These are phyloP conservation scores for Phyllotreta cruciferae DNA, from an alignment of 2,888 invertebrate genomes.

Conservation along the genomic window DNA sequence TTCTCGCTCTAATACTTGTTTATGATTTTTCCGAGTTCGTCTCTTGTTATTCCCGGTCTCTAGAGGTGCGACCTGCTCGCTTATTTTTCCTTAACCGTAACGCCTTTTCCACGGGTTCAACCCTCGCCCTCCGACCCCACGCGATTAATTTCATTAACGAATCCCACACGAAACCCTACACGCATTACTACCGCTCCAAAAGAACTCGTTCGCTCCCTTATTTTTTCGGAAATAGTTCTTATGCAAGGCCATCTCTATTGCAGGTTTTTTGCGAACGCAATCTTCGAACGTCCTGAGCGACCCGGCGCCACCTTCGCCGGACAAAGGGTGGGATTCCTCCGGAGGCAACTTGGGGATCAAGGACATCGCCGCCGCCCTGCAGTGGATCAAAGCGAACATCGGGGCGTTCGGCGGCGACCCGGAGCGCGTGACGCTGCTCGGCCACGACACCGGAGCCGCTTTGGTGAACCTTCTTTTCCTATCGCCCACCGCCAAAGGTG, in stretches of 20 bases:
- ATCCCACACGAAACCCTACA: too few relatives aligned
- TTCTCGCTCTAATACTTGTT: slow-evolving; percentile 30
- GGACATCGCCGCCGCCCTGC: slow-evolving; percentile 82
- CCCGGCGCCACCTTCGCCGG: slow-evolving; percentile 31
- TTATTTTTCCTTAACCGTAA: slow-evolving; percentile 4
- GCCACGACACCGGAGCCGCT: slow-evolving; percentile 87
- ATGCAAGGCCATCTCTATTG: slow-evolving; percentile 41
- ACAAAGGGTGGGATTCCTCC: slow-evolving; percentile 56
- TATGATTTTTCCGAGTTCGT: slow-evolving; percentile 26
- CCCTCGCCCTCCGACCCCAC: background rate
- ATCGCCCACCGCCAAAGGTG: slow-evolving; percentile 79
- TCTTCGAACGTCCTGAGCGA: slow-evolving; percentile 33
- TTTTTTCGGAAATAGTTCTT: too few relatives aligned
- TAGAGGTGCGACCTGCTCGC: background rate
- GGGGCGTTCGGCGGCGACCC: slow-evolving; percentile 91
- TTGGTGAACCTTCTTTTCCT: slow-evolving; percentile 84
- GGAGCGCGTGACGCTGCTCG: slow-evolving; percentile 79
- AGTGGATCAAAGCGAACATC: slow-evolving; percentile 84
- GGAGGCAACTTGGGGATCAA: slow-evolving; percentile 78
- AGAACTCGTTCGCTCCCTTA: too few relatives aligned
- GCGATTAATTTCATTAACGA: background rate
- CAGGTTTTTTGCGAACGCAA: slow-evolving; percentile 67
- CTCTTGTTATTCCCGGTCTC: slow-evolving; percentile 10
- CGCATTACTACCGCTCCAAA: too few relatives aligned
- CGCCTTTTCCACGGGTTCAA: background rate